These are phyloP conservation scores for Drepana falcataria DNA, from an alignment of 2,888 invertebrate genomes.

Conservation along the genomic window DNA sequence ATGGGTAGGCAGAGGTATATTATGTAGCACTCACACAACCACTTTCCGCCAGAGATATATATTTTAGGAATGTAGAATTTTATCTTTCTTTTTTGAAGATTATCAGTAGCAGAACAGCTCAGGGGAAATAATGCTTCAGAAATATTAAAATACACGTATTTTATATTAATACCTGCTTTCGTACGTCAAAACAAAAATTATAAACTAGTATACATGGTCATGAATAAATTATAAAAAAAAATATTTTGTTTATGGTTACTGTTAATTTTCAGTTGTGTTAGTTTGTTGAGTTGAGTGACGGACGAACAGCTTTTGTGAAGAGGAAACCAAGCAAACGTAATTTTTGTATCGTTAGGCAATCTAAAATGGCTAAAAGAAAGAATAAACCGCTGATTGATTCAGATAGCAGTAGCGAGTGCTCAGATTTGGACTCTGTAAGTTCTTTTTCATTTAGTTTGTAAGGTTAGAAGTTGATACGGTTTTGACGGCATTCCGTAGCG, in stretches of 20 bases:
- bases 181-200: too few relatives aligned
- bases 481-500: slow-evolving; percentile 55
- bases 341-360: slow-evolving; percentile 25
- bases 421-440: slow-evolving; percentile 91
- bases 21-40: too few relatives aligned
- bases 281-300: not conserved
- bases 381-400: slow-evolving; percentile 90
- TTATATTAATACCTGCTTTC: too few relatives aligned
- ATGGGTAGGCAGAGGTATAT: too few relatives aligned
- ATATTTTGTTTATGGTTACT: slow-evolving; percentile 7
- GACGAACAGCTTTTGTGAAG: not conserved
- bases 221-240: slow-evolving; percentile 14
- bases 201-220: too few relatives aligned
- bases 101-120: too few relatives aligned
- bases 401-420: slow-evolving; percentile 89
- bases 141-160: too few relatives aligned
- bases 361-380: slow-evolving; percentile 89
- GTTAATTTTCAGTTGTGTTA: not conserved
- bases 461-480: slow-evolving; percentile 42
- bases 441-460: slow-evolving; percentile 30
- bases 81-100: too few relatives aligned
- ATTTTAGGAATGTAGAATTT: too few relatives aligned
- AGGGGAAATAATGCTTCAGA: too few relatives aligned
- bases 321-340: slow-evolving; percentile 34
- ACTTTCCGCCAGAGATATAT: too few relatives aligned